Percentiles rank a stretch among this genome's conserved stretches.
Conservation (phyloP, 2,888 invertebrate species). For the Trichogramma dendrolimi region DNA sequence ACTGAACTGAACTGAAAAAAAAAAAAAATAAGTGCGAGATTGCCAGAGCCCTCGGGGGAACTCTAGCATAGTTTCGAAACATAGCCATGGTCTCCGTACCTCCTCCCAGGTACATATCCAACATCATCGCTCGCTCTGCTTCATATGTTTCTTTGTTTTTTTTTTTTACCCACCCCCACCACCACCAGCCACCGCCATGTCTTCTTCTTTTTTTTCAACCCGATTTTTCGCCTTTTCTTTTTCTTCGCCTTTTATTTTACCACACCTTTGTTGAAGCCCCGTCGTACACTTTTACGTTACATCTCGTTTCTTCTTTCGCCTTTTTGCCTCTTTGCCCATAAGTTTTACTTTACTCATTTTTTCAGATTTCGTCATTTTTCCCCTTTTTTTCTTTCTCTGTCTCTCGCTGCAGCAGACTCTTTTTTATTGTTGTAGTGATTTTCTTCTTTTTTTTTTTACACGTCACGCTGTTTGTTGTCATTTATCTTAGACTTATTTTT, state of each 20-base stretch:
- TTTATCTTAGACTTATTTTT: slow-evolving; percentile 8
- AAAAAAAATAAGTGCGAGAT: slow-evolving; percentile 31
- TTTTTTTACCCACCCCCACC: too few species aligned
- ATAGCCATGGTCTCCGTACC: slow-evolving; percentile 64
- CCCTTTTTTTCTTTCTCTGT: slow-evolving; percentile 11
- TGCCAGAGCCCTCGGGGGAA: slow-evolving; percentile 39
- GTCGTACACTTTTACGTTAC: too few species aligned
- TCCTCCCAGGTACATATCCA: slow-evolving; percentile 60
- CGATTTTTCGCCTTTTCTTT: slow-evolving; percentile 4
- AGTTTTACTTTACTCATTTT: slow-evolving; percentile 12
- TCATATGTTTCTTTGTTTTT: slow-evolving; percentile 29
- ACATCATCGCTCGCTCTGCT: slow-evolving; percentile 46
- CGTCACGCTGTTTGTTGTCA: slow-evolving; percentile 14
- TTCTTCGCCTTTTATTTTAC: background rate
- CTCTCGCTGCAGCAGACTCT: background rate
- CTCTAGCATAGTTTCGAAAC: slow-evolving; percentile 59
- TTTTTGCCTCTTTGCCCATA: slow-evolving; percentile 21
- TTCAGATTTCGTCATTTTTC: slow-evolving; percentile 1
- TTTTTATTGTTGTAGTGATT: background rate
- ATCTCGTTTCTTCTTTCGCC: too few species aligned
- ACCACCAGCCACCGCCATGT: background rate
- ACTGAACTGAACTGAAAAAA: slow-evolving; percentile 10
- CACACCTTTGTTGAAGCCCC: too few species aligned
- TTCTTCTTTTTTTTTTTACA: slow-evolving; percentile 18
- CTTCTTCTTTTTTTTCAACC: slow-evolving; percentile 22